Evolutionary conservation across 2,113 vertebrate species (phyloP), one percentile per base, ranked within the genome.

Genomic region (Hypomesus transpacificus): DNA sequence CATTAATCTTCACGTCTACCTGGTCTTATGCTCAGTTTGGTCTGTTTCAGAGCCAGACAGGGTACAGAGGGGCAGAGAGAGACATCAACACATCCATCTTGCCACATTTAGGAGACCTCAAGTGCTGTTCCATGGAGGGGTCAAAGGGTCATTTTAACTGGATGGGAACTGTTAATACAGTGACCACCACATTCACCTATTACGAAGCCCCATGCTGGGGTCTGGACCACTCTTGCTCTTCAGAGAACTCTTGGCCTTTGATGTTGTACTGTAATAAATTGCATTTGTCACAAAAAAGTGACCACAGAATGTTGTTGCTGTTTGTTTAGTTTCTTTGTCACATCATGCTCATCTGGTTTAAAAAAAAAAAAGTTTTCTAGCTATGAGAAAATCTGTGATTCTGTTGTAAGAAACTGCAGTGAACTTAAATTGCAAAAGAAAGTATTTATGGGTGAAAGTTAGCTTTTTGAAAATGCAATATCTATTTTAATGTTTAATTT

Each of bases 381-480:
- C 88, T 87, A 71, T 79, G 84, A 31, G 28, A 17, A 58, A 82
- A 87, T 71, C 83, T 86, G 83, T 89, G 85, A 91, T 91, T 88
- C 87, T 91, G 87, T 89, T 86, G 84, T 89, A 86, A 90, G 84
- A 89, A 88, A 86, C 84, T 87, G 81, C 87, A 86, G 86, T 87
- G 80, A 80, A 76, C 67, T 71, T 68, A 75, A 81, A 84, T 86
- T 73, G 81, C 75, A 83, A 62, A 80, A 64, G 80, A 70, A 83
- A 75, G 80, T 91, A 92, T 91, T 91, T 91, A 92, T 91, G 87
- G 86, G 90, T 80, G 86, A 86, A 76, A 80, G 76, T 84, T 88
- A 82, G 87, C 74, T 88, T 89, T 89, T 90, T 81, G 61, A 88
- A 87, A 82, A 90, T 83, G 85, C 87, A 87, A 87, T 88, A 87